Conservation (phyloP, 2,888 invertebrate species). For the Cepaea hortensis region DNA sequence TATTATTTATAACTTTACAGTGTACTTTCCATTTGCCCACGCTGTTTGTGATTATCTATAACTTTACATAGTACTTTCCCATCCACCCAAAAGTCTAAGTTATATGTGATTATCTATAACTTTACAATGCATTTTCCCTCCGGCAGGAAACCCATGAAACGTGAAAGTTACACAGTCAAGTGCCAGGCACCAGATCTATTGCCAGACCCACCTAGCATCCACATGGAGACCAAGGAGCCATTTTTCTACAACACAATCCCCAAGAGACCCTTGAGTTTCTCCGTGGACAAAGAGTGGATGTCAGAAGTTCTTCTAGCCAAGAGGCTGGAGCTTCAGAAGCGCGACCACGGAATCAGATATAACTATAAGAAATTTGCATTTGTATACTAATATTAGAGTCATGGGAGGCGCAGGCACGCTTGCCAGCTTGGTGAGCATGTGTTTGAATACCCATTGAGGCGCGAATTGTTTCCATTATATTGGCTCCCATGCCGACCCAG, state of each 20-base stretch:
- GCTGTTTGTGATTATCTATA: too few relatives aligned
- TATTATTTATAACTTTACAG: too few relatives aligned
- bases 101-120: too few relatives aligned
- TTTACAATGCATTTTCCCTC: not conserved
- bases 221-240: conserved; percentile 73
- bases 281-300: conserved; percentile 73
- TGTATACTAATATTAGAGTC: conserved; percentile 61
- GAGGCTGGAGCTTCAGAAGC: conserved; percentile 71
- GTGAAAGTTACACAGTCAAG: conserved; percentile 68
- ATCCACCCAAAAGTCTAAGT: too few relatives aligned
- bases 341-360: conserved; percentile 68
- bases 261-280: conserved; percentile 65
- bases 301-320: conserved; percentile 74
- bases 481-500: too few relatives aligned
- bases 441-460: too few relatives aligned
- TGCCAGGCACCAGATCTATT: conserved; percentile 63
- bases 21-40: too few relatives aligned
- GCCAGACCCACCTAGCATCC: conserved; percentile 67
- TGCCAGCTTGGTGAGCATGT: too few relatives aligned
- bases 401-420: too few relatives aligned
- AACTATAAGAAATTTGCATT: conserved; percentile 72
- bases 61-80: too few relatives aligned
- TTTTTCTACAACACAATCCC: conserved; percentile 75
- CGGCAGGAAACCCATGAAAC: conserved; percentile 61
- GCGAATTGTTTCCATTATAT: too few relatives aligned